These are phyloP conservation scores for Lissonota sp. DNA, from an alignment of 2,888 invertebrate species.

Conservation along the genomic window DNA sequence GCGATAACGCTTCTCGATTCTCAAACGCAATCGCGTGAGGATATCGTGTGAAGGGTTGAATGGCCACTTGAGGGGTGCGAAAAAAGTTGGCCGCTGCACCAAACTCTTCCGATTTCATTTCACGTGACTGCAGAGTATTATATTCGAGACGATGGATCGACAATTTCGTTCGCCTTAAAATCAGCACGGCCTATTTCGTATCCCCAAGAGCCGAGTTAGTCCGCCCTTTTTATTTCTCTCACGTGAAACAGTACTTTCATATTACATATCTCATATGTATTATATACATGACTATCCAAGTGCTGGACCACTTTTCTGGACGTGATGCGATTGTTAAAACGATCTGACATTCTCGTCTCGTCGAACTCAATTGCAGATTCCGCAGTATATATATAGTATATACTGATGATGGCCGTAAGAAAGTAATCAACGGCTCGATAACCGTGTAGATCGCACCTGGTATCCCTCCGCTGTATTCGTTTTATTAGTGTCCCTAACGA, in stretches of 20 bases:
- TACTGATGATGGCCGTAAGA: constrained; percentile 25
- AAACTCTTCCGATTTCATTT: constrained; percentile 43
- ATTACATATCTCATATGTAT: constrained; percentile 2
- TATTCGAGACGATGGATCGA: constrained; percentile 48
- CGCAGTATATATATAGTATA: constrained; percentile 5
- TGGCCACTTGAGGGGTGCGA: constrained; percentile 8
- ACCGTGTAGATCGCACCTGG: constrained; percentile 35
- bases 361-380: constrained; percentile 48
- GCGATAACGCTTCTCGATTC: constrained; percentile 2
- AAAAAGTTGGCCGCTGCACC: constrained; percentile 49
- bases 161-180: no score
- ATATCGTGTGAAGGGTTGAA: constrained; percentile 14
- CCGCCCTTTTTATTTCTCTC: no score
- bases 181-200: no score
- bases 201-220: no score
- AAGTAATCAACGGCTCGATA: constrained; percentile 51
- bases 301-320: constrained; percentile 59
- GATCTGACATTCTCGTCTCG: constrained; percentile 32
- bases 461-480: constrained; percentile 17
- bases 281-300: constrained; percentile 29
- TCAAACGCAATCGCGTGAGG: not conserved
- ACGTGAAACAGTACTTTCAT: constrained; percentile 23
- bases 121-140: constrained; percentile 23
- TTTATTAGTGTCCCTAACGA: constrained; percentile 5
- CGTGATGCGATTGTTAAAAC: constrained; percentile 53